These are phyloP conservation scores for Carduelis carduelis DNA, from an alignment of 2,797 vertebrate species.

Conservation along the genomic window DNA sequence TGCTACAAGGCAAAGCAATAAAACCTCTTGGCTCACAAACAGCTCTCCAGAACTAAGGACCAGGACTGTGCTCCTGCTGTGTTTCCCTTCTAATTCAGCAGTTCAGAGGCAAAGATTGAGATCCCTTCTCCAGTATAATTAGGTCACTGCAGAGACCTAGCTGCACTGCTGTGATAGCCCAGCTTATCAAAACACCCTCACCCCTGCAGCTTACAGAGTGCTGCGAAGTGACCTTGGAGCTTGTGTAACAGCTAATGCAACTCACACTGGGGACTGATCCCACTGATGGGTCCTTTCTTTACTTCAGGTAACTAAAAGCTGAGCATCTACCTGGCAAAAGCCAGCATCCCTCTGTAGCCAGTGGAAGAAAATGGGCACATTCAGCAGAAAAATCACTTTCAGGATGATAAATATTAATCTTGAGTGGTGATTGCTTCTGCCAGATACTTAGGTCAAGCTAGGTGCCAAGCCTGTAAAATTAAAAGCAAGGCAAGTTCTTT, in stretches of 20 bases:
- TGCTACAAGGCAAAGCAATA: neutral
- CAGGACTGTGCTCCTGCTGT: neutral
- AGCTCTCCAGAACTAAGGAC: neutral
- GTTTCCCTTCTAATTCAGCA: neutral
- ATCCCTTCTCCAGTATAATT: neutral
- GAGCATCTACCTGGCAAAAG: neutral
- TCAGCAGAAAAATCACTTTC: neutral
- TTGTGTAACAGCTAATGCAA: neutral
- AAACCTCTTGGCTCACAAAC: neutral
- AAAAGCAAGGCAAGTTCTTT: neutral
- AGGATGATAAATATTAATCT: neutral
- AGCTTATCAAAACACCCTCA: neutral
- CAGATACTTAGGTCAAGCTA: neutral
- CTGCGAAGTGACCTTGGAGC: neutral
- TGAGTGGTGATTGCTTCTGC: neutral
- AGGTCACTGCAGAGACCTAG: neutral
- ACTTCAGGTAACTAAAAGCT: neutral
- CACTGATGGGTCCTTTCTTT: neutral
- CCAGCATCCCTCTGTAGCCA: neutral
- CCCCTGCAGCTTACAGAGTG: neutral
- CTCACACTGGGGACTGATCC: neutral
- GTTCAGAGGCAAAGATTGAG: neutral
- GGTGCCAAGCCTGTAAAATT: neutral
- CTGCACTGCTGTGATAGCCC: neutral
- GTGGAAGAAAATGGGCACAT: neutral